These are phyloP conservation scores for Drosophila prostipennis DNA, from an alignment of 2,888 invertebrate species.

Conservation along the genomic window DNA sequence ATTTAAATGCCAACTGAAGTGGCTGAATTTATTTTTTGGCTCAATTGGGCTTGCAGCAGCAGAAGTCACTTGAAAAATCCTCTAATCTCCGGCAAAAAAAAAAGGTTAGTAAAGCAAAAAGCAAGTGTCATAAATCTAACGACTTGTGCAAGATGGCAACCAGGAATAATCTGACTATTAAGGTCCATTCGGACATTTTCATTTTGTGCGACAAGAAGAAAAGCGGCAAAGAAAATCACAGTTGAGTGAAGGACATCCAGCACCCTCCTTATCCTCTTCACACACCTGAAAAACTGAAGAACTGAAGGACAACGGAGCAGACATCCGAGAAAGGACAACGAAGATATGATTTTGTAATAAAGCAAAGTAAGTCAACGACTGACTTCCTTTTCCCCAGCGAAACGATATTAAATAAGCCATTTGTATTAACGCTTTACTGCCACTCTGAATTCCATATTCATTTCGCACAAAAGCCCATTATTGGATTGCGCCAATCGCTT, in stretches of 20 bases:
- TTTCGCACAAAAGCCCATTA: conserved; percentile 2
- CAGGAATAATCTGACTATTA: conserved; percentile 47
- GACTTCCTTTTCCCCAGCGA: background rate
- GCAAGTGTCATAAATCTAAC: conserved; percentile 43
- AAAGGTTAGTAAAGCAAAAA: conserved; percentile 1
- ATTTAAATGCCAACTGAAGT: conserved; percentile 45
- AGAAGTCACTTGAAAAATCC: conserved; percentile 31
- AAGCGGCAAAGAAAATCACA: conserved; percentile 19
- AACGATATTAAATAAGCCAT: conserved; percentile 27
- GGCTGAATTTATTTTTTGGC: background rate
- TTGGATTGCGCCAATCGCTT: conserved; percentile 16
- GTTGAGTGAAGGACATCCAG: conserved; percentile 14
- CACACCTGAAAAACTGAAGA: conserved; percentile 14
- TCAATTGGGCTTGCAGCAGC: conserved; percentile 28
- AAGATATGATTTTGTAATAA: conserved; percentile 36
- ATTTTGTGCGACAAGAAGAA: conserved; percentile 6
- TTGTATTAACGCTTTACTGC: conserved; percentile 17
- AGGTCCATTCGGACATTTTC: conserved; percentile 43
- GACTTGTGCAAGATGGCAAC: conserved; percentile 40
- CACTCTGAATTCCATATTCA: background rate
- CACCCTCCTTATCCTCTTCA: background rate
- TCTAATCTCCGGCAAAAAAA: conserved; percentile 12
- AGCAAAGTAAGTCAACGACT: conserved; percentile 24
- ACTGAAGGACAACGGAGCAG: conserved; percentile 1
- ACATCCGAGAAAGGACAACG: conserved; percentile 6